These are phyloP conservation scores for Paralichthys olivaceus DNA, from an alignment of 2,113 vertebrate species.

Conservation along the genomic window DNA sequence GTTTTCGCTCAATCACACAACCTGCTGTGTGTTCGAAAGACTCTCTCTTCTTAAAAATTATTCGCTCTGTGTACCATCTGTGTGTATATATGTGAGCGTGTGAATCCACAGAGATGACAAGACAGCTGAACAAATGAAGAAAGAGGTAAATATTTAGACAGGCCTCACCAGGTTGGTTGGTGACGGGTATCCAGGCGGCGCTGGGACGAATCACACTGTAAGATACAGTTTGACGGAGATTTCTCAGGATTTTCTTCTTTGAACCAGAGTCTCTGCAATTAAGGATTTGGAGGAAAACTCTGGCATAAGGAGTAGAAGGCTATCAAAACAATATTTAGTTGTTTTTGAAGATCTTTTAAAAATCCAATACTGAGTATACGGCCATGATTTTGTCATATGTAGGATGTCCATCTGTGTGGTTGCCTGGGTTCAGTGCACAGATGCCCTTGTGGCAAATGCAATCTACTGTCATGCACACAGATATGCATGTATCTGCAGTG, in stretches of 20 bases:
- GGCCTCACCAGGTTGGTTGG: constrained; percentile 61
- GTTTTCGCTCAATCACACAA: constrained; percentile 39
- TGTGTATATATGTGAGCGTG: constrained; percentile 18
- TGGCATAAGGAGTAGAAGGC: neutral
- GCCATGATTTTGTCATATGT: neutral
- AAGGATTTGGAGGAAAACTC: neutral
- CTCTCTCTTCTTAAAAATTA: constrained; percentile 16
- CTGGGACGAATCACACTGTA: constrained; percentile 27
- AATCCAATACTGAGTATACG: neutral
- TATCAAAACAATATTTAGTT: neutral
- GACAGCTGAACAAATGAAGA: constrained; percentile 75
- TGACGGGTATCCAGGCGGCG: constrained; percentile 27
- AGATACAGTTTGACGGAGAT: neutral
- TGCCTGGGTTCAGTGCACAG: neutral
- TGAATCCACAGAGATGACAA: constrained; percentile 27
- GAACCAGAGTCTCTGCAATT: neutral
- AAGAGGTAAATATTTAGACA: constrained; percentile 59
- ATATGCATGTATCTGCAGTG: neutral
- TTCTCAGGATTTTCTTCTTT: neutral
- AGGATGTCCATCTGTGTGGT: neutral
- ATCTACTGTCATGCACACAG: neutral
- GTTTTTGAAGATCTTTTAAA: neutral
- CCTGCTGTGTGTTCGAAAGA: constrained; percentile 23
- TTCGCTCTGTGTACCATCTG: constrained; percentile 9
- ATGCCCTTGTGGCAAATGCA: neutral